phyloP scores from a whole-genome alignment of 64 coral and sea anemone species.

The Anthopleura sola region DNA sequence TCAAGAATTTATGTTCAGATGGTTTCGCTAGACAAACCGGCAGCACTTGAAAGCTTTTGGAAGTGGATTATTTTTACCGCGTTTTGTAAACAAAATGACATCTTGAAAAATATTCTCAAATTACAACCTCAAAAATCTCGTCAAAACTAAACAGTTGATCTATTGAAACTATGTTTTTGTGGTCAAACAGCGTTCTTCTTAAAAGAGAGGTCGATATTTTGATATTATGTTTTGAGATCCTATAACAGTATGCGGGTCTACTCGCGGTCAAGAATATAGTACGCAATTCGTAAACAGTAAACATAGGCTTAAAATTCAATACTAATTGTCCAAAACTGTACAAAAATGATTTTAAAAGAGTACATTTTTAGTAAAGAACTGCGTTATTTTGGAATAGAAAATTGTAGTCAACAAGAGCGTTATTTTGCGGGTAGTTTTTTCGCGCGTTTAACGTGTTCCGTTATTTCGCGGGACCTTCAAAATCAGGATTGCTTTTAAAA shows the following conservation, averaged over 20 bases:
- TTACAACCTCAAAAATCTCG: not conserved
- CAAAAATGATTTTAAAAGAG: not conserved
- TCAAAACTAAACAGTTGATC: not conserved
- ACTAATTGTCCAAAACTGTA: not conserved
- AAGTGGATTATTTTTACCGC: not conserved
- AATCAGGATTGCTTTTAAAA: not conserved
- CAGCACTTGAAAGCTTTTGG: not conserved
- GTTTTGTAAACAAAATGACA: not conserved
- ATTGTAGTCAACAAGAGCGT: not conserved
- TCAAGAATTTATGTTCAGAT: not conserved
- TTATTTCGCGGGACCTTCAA: not conserved
- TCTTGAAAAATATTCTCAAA: not conserved
- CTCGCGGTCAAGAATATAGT: not conserved
- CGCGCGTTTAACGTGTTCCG: not conserved
- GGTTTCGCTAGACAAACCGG: not conserved
- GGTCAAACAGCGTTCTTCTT: not conserved
- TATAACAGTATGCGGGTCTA: not conserved
- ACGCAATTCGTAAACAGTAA: not conserved
- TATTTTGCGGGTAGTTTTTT: not conserved
- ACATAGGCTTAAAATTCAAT: not conserved
- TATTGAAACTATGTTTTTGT: not conserved
- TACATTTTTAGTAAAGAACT: not conserved
- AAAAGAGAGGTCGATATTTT: not conserved
- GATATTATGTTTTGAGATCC: not conserved
- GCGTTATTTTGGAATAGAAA: not conserved